Base-by-base conservation (phyloP, 2,888 invertebrate species). In the Acronicta psi region DNA sequence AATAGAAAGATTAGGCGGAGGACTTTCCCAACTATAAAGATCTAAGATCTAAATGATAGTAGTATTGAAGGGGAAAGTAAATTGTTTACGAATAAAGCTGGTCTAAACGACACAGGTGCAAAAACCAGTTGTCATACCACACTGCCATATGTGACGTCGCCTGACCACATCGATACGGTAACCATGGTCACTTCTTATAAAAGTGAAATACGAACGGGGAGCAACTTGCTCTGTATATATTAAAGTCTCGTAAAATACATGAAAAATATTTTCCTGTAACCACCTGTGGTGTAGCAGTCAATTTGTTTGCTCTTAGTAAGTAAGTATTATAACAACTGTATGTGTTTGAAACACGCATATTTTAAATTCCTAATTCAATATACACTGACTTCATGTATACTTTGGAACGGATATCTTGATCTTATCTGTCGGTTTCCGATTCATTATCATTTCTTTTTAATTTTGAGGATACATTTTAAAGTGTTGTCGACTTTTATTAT, bases 251-350 rank as follows among this genome's bases (percentile, higher is more conserved):
- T 70, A 58, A 67, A 70, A 42, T 58, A 20, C 41, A 37, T 17
- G 62, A 64, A 69, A 69, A 69, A 44, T 57, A 38, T 69, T 63
- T 52, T 7, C 23, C 2, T 53, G 20, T 9, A 8, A 45, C 49
- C 65, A 70, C 58, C 52, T 64, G 66, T 45, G 13, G 52, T n/a
- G 52, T 42, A 18, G 51, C 18, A 57, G 43, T 37, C 17, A 14
- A 52, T 53, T 31, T 69, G 34, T 69, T 67, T 63, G 25, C 45
- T 34, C 57, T 57, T 5, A 14, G n/a, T 17, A 23, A 25, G 8
- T 18, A 7, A 18, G 18, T 64, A 38, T 63, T 45, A 44, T 52
- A 31, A 20, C 50, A 44, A 40, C 36, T 6, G 17, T 38, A 49
- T 50, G 40, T 63, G 47, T 53, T 53, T 50, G 45, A 31, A 63